phyloP scores from a whole-genome alignment of 2,888 invertebrate genomes.

The Desoria tigrina region DNA sequence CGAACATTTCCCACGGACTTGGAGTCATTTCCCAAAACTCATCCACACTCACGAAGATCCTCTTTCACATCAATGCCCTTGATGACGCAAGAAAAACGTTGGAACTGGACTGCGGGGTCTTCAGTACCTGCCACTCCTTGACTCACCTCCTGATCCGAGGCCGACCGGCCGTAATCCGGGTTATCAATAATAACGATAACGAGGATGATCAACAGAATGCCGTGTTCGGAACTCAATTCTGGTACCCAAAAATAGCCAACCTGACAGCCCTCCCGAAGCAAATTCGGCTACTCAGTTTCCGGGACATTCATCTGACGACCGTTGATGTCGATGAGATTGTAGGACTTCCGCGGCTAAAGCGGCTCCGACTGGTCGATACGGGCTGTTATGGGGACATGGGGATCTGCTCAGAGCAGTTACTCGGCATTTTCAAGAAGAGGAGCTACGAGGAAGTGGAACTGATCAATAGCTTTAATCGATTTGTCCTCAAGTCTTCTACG shows the following conservation, averaged over 20 bases:
- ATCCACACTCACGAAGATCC: slow-evolving; percentile 16
- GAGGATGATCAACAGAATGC: slow-evolving; percentile 3
- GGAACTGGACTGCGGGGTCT: slow-evolving; percentile 20
- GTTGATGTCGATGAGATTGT: not conserved
- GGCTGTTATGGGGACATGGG: slow-evolving; percentile 15
- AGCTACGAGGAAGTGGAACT: slow-evolving; percentile 21
- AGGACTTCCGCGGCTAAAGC: slow-evolving; percentile 5
- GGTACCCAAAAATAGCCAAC: no score
- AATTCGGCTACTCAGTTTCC: no score
- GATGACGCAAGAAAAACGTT: slow-evolving; percentile 8
- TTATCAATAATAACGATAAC: not conserved
- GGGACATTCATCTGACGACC: no score
- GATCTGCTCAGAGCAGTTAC: slow-evolving; percentile 20
- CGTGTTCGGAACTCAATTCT: no score
- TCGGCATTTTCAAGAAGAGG: slow-evolving; percentile 6
- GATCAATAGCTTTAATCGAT: slow-evolving; percentile 22
- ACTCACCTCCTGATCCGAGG: slow-evolving; percentile 28
- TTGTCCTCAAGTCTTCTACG: not conserved
- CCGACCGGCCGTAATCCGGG: not conserved
- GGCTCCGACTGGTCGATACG: slow-evolving; percentile 24
- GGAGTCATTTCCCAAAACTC: not conserved
- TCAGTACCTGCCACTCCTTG: slow-evolving; percentile 10
- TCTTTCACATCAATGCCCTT: slow-evolving; percentile 28
- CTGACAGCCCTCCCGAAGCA: no score
- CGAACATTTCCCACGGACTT: no score